phyloP scores from a whole-genome alignment of 2,113 vertebrate genomes.

The Drymodes brunneopygia region DNA sequence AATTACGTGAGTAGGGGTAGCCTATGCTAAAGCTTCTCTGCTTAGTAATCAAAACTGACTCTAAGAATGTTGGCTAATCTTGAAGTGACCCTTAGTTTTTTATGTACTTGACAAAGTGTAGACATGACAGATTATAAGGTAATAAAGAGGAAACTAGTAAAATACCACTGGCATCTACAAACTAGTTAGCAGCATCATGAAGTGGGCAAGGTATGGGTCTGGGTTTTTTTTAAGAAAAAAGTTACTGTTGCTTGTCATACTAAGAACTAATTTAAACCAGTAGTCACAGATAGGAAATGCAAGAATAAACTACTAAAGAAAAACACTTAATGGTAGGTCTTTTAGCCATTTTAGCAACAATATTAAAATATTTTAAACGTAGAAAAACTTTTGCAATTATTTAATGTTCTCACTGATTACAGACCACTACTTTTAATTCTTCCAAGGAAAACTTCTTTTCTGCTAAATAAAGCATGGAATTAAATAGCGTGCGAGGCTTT shows the following conservation, averaged over 20 bases:
- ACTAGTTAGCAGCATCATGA: neutral
- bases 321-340: neutral
- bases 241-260: neutral
- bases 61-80: neutral
- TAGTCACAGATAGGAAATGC: neutral
- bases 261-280: neutral
- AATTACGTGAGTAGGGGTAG: accelerated
- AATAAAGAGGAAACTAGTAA: neutral
- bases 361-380: neutral
- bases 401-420: neutral
- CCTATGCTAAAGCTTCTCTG: neutral
- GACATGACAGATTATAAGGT: neutral
- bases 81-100: neutral
- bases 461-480: neutral
- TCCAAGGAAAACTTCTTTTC: neutral
- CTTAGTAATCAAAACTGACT: neutral
- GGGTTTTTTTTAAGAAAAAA: neutral
- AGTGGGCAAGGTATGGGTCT: neutral
- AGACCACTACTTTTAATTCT: neutral
- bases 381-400: neutral
- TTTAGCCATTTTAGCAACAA: neutral
- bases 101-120: neutral
- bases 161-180: accelerated
- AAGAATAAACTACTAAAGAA: neutral
- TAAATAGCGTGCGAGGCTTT: neutral